Evolutionary conservation across 2,888 invertebrate species (phyloP).

Genomic region (Eupeodes luniger): DNA sequence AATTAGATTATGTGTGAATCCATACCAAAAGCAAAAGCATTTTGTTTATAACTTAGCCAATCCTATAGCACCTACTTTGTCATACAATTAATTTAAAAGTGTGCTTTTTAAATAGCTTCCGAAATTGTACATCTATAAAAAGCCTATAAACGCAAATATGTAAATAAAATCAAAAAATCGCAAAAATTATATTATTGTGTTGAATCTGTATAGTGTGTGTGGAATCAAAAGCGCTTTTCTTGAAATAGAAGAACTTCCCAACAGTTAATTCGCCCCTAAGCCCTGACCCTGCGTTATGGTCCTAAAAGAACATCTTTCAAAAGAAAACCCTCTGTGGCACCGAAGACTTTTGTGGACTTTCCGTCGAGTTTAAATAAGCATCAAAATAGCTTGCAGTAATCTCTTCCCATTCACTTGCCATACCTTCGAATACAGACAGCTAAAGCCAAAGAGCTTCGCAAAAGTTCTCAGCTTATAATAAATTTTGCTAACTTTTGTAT

Average conservation of each 20-base stretch:
- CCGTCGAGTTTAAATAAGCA: background rate
- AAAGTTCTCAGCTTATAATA: constrained; percentile 59
- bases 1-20: too few species aligned
- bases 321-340: background rate
- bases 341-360: constrained; percentile 33
- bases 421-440: too few species aligned
- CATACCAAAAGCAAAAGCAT: too few species aligned
- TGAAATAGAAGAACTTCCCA: constrained; percentile 12
- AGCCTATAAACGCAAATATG: too few species aligned
- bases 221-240: constrained; percentile 35
- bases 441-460: constrained; percentile 54
- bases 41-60: too few species aligned
- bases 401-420: constrained; percentile 2
- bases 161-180: too few species aligned
- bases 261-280: background rate
- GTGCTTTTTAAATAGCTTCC: constrained; percentile 29
- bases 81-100: constrained; percentile 5
- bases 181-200: too few species aligned
- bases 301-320: constrained; percentile 3
- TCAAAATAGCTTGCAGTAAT: constrained; percentile 11
- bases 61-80: too few species aligned
- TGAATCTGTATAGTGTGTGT: background rate
- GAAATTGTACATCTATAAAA: constrained; percentile 7
- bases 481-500: constrained; percentile 25
- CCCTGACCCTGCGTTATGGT: constrained; percentile 50